These are phyloP conservation scores for Campopleginae sp. DNA, from an alignment of 2,888 invertebrate species.

Conservation along the genomic window DNA sequence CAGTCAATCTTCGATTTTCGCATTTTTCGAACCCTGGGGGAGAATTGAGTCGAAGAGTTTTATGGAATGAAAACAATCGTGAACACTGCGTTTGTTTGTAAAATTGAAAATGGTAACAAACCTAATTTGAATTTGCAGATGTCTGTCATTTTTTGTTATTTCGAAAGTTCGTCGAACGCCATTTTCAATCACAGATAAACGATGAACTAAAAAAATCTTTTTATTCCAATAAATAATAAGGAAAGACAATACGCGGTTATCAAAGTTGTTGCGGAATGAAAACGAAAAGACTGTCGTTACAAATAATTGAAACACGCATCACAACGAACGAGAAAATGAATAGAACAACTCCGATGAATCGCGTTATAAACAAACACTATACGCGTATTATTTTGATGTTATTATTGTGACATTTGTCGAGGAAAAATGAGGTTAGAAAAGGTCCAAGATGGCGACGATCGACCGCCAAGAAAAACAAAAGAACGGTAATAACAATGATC, in stretches of 20 bases:
- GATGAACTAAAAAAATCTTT: neutral
- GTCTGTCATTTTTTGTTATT: neutral
- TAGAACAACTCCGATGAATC: neutral
- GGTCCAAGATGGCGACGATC: slow-evolving; percentile 8
- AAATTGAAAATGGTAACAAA: neutral
- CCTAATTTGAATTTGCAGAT: neutral
- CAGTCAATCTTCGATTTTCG: neutral
- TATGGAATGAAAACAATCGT: neutral
- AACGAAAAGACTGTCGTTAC: neutral
- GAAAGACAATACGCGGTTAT: neutral
- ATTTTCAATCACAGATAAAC: neutral
- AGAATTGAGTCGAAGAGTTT: neutral
- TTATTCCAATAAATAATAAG: neutral
- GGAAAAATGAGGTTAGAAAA: slow-evolving; percentile 22
- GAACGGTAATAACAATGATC: slow-evolving; percentile 19
- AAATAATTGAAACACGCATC: neutral
- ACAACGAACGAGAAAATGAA: neutral
- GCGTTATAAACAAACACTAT: neutral
- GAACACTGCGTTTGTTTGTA: neutral
- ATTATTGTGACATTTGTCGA: slow-evolving; percentile 18
- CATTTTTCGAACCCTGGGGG: neutral
- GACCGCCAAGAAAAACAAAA: neutral
- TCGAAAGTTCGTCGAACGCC: neutral
- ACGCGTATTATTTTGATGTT: neutral
- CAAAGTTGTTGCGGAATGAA: neutral